phyloP scores from a whole-genome alignment of 2,797 vertebrate genomes.

The Merluccius polli region DNA sequence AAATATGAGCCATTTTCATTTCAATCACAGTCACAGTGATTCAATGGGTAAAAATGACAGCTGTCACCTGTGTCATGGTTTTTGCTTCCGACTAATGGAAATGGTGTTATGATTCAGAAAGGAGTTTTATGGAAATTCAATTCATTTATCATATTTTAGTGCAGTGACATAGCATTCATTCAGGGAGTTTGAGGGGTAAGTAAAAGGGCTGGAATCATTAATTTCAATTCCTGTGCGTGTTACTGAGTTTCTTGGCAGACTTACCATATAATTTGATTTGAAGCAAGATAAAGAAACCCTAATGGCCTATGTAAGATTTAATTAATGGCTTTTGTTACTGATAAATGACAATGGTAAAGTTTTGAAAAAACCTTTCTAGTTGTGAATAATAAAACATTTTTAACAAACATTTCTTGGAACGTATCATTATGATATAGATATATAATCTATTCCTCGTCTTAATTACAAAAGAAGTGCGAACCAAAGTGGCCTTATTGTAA shows the following conservation, averaged over 20 bases:
- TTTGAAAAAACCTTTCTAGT: background rate
- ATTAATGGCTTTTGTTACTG: constrained; percentile 7
- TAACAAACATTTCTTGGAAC: too few relatives aligned
- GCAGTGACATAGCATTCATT: constrained; percentile 20
- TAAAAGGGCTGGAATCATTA: constrained; percentile 14
- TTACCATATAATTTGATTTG: constrained; percentile 11
- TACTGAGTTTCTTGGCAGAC: constrained; percentile 24
- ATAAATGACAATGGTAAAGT: background rate
- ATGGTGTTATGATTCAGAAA: constrained; percentile 6
- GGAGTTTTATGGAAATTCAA: constrained; percentile 13
- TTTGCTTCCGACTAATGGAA: constrained; percentile 10
- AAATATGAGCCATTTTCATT: constrained; percentile 1
- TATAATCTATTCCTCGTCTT: background rate
- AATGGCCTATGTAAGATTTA: background rate
- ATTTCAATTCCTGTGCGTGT: constrained; percentile 12
- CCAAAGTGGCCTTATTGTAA: background rate
- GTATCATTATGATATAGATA: background rate
- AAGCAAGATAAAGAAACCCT: constrained; percentile 10
- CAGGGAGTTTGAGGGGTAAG: constrained; percentile 15
- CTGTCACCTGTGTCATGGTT: constrained; percentile 12
- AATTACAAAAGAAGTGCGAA: background rate
- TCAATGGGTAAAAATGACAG: background rate
- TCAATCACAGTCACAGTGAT: background rate
- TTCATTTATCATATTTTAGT: constrained; percentile 37
- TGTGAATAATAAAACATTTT: too few relatives aligned